Conservation (phyloP, 2,888 invertebrate genomes). For the Cryptosula pallasiana region DNA sequence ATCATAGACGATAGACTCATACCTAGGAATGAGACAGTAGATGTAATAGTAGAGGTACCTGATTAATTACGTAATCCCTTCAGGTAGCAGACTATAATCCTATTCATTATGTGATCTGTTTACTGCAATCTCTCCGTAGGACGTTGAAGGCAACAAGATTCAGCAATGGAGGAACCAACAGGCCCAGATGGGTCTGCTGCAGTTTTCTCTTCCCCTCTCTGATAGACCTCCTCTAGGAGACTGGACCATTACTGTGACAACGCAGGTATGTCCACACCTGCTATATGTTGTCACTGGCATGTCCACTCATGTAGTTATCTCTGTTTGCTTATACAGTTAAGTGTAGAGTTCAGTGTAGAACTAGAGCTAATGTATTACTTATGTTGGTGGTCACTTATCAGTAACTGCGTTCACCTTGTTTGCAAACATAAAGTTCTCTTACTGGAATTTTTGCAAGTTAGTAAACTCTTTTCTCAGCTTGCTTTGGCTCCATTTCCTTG, state of each 20-base stretch:
- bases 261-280: slow-evolving; percentile 58
- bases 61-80: too few relatives aligned
- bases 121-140: too few relatives aligned
- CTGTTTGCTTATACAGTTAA: not conserved
- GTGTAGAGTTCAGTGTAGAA: too few relatives aligned
- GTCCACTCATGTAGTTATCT: not conserved
- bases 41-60: not conserved
- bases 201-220: slow-evolving; percentile 70
- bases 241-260: slow-evolving; percentile 73
- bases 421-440: too few relatives aligned
- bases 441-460: too few relatives aligned
- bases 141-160: slow-evolving; percentile 71
- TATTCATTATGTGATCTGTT: too few relatives aligned
- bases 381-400: too few relatives aligned
- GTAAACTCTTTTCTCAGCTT: too few relatives aligned
- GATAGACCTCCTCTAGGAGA: slow-evolving; percentile 77
- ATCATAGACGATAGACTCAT: not conserved
- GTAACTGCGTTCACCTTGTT: too few relatives aligned
- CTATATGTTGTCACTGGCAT: too few relatives aligned
- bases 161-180: slow-evolving; percentile 64
- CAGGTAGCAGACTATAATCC: too few relatives aligned
- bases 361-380: not conserved
- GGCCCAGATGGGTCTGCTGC: slow-evolving; percentile 63
- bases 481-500: too few relatives aligned
- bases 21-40: slow-evolving; percentile 16